Percentiles rank a stretch among this genome's conserved stretches.
These are phyloP conservation scores for Erythrocebus patas DNA, from an alignment of 2,113 vertebrate species.

Conservation along the genomic window DNA sequence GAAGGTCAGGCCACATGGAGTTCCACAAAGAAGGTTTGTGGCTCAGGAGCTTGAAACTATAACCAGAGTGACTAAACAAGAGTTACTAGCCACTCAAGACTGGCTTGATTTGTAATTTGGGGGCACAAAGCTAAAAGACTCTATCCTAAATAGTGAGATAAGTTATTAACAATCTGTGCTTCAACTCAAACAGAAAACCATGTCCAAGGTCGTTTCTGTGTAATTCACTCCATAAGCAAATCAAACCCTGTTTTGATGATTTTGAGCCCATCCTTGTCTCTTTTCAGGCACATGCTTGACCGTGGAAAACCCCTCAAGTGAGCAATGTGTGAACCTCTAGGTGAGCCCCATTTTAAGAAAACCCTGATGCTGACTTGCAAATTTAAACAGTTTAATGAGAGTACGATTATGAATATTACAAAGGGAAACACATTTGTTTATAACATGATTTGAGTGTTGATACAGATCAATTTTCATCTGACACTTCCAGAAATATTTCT, in stretches of 20 bases:
- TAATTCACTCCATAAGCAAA: background rate
- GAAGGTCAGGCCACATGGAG: background rate
- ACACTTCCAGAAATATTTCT: conserved; percentile 2
- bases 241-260: background rate
- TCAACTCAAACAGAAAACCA: background rate
- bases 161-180: background rate
- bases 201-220: background rate
- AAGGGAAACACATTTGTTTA: conserved; percentile 36
- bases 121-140: background rate
- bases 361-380: background rate
- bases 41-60: background rate
- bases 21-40: background rate
- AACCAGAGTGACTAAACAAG: background rate
- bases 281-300: background rate
- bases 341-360: background rate
- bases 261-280: background rate
- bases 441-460: conserved; percentile 41
- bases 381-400: conserved; percentile 61
- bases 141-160: background rate
- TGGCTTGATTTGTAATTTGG: background rate
- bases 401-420: background rate
- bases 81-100: background rate
- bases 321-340: background rate
- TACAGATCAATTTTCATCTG: conserved; percentile 41
- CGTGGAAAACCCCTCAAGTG: background rate